These are phyloP conservation scores for Sminthopsis crassicaudata DNA, from an alignment of 2,113 vertebrate species.

Conservation along the genomic window DNA sequence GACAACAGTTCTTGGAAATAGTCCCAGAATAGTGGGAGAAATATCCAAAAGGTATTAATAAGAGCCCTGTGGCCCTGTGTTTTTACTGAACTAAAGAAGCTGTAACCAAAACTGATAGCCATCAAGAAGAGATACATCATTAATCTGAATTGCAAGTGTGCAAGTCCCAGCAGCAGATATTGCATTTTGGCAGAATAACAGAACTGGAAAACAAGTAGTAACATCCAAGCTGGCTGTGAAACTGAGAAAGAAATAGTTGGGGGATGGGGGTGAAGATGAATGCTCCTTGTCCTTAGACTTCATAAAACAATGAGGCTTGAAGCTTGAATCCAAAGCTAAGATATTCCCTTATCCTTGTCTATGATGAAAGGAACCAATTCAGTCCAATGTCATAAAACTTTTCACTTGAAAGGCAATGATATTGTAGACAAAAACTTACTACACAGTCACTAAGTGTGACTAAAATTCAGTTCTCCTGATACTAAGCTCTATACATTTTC, in stretches of 20 bases:
- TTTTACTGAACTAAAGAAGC: background rate
- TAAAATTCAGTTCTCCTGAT: background rate
- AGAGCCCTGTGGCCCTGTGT: background rate
- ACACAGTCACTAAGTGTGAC: background rate
- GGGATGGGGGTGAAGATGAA: background rate
- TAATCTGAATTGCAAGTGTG: background rate
- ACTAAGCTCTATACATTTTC: background rate
- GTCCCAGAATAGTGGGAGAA: background rate
- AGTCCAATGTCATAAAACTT: background rate
- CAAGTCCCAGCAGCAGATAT: background rate
- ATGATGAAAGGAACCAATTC: background rate
- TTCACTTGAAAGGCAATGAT: background rate
- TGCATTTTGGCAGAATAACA: background rate
- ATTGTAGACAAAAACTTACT: background rate
- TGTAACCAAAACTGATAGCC: background rate
- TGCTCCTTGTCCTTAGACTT: background rate
- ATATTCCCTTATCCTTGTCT: background rate
- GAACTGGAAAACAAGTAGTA: background rate
- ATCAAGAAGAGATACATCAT: background rate
- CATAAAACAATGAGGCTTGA: background rate
- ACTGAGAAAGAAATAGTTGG: background rate
- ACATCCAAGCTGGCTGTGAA: background rate
- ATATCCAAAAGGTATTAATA: background rate
- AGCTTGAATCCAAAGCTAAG: background rate
- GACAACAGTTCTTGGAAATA: background rate